These are phyloP conservation scores for Acanthopagrus latus DNA, from an alignment of 2,797 vertebrate genomes.

Conservation along the genomic window DNA sequence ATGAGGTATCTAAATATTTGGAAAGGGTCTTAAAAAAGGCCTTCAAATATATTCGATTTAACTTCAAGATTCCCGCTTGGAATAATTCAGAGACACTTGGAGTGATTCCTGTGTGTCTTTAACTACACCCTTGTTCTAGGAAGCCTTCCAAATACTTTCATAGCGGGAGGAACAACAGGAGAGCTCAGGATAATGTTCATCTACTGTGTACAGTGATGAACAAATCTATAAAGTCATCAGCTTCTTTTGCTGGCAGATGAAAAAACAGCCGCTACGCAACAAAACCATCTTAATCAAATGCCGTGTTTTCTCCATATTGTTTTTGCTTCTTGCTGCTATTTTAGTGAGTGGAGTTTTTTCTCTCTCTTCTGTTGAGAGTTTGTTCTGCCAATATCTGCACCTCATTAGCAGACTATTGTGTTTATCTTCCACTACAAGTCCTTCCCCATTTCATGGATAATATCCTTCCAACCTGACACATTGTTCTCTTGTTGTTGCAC, in stretches of 20 bases:
- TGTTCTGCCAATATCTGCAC: constrained; percentile 14
- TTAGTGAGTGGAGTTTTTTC: neutral
- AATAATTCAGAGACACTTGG: neutral
- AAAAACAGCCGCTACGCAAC: neutral
- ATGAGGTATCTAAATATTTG: too few species aligned
- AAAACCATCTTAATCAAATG: constrained; percentile 2
- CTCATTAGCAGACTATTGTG: constrained; percentile 31
- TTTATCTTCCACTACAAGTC: neutral
- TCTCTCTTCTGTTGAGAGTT: neutral
- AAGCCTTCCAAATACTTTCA: neutral
- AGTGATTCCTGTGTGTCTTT: neutral
- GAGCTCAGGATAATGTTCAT: neutral
- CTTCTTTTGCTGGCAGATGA: constrained; percentile 4
- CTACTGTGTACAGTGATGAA: neutral
- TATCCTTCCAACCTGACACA: neutral
- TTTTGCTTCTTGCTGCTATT: constrained; percentile 19
- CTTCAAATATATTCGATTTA: too few species aligned
- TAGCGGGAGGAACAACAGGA: constrained; percentile 5
- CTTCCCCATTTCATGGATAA: neutral
- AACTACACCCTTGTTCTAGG: neutral
- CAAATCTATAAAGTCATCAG: constrained; percentile 19
- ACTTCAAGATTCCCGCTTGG: neutral
- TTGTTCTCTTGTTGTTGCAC: neutral
- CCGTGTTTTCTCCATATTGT: neutral
- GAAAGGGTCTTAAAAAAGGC: too few species aligned